phyloP scores from a whole-genome alignment of 2,113 vertebrate genomes.

The Spilogale gracilis region DNA sequence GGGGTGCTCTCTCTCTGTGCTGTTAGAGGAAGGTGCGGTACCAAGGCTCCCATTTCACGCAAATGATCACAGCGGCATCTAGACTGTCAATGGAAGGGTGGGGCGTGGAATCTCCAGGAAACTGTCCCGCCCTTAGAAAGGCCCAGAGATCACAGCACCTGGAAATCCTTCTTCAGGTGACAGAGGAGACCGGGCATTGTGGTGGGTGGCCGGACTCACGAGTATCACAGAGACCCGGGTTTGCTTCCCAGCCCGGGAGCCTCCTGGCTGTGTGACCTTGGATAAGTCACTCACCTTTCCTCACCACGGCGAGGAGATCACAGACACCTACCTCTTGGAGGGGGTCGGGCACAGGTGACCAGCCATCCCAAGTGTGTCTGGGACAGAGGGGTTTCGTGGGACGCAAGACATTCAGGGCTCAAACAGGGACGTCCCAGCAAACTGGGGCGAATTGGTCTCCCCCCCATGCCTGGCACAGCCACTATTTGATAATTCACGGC shows the following conservation, averaged over 20 bases:
- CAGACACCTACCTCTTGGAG: not conserved
- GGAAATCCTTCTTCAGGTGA: not conserved
- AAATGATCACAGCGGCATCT: not conserved
- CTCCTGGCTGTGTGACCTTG: not conserved
- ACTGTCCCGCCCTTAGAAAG: not conserved
- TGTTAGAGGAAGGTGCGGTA: rapidly evolving
- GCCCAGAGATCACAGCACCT: not conserved
- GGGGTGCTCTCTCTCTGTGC: not conserved
- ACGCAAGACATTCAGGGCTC: not conserved
- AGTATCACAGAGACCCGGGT: not conserved
- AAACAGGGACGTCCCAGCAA: not conserved
- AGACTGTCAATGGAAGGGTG: not conserved
- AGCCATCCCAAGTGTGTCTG: too few relatives aligned
- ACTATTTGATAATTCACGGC: too few relatives aligned
- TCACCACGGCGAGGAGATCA: not conserved
- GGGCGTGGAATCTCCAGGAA: not conserved
- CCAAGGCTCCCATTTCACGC: not conserved
- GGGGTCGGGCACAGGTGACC: not conserved
- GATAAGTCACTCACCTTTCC: not conserved
- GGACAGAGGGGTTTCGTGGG: not conserved
- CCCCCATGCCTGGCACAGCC: not conserved
- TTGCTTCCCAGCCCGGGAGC: too few relatives aligned
- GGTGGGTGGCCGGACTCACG: too few relatives aligned
- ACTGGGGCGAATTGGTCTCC: rapidly evolving
- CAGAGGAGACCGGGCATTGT: not conserved